Percentiles rank a stretch among this genome's conserved stretches.
phyloP scores from a whole-genome alignment of 2,113 vertebrate species.

The Labeo rohita region DNA sequence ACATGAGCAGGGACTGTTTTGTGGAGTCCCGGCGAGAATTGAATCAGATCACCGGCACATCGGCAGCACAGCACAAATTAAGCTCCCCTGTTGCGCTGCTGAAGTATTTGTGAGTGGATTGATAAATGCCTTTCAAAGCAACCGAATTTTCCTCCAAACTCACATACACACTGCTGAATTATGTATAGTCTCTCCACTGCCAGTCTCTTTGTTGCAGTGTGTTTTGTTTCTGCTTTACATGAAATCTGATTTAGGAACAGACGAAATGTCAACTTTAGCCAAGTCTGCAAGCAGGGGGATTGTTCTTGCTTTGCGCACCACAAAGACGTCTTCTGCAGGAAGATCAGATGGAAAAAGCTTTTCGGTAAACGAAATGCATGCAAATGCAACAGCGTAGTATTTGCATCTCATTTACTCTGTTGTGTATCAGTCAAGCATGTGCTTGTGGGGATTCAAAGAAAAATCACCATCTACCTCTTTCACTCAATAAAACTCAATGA shows the following conservation, averaged over 20 bases:
- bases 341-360: slow-evolving; percentile 47
- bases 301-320: slow-evolving; percentile 61
- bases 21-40: slow-evolving; percentile 46
- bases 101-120: slow-evolving; percentile 45
- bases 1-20: slow-evolving; percentile 29
- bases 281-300: slow-evolving; percentile 57
- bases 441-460: slow-evolving; percentile 4
- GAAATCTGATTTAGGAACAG: slow-evolving; percentile 62
- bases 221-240: slow-evolving; percentile 65
- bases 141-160: not conserved
- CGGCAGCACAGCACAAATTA: slow-evolving; percentile 3
- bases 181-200: slow-evolving; percentile 38
- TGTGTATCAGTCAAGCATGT: not conserved
- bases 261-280: slow-evolving; percentile 59
- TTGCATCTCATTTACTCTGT: slow-evolving; percentile 32
- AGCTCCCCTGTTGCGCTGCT: slow-evolving; percentile 34
- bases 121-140: slow-evolving; percentile 68
- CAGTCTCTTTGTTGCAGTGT: not conserved
- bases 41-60: slow-evolving; percentile 44
- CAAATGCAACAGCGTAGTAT: slow-evolving; percentile 1
- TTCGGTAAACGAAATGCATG: not conserved
- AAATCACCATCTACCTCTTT: not conserved
- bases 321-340: slow-evolving; percentile 55
- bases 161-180: slow-evolving; percentile 43
- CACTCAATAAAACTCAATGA: not conserved